Evolutionary conservation across 2,888 invertebrate species (phyloP), one percentile per base, ranked within the genome.

Genomic region (Yponomeuta malinellus): DNA sequence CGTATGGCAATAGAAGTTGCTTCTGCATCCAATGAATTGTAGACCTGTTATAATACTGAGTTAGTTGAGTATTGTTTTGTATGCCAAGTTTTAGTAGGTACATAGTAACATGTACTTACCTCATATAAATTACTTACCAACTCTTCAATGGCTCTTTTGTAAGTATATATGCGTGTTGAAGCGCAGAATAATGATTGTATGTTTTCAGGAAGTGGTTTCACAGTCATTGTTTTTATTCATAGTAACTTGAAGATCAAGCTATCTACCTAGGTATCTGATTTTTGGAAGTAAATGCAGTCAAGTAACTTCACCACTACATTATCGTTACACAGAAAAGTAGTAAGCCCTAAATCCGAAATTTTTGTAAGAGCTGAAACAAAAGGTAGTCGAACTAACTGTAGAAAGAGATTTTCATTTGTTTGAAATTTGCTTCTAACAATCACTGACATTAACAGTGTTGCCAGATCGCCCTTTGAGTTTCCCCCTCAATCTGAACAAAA

Each of bases 1-100:
- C 96, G 90, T 70, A 96, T 90, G 31, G 95, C 96, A 72, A 97
- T 93, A 37, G 95, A 94, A 29, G 93, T 94, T 1, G 96, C 93
- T 74, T 93, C 92, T 10, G 95, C 95, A 85, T 96, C 95, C 73
- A 96, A 81, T 43, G 95, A 93, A 85, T 96, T 96, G 73, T 93
- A 89, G 48, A 95, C 93, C 95, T 96, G 73, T 71, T 82, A 70
- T 9, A 37, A 23, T 37, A 31, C 15, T 64, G 23, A 2, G 48
- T 10, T 3, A 8, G 37, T 29, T 71, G 29, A 3, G 2, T 33
- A 31, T 23, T 66, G 12, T 66, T 31, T 23, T 12, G 33, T 15
- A 9, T 8, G n/a, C 0, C 1, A 3, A 67, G 67, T 43, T 15
- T n/a, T 48, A 68, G 8, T 23, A 23, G 23, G 23, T 63, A 66